Evolutionary conservation across 2,113 vertebrate species (phyloP).

Genomic region (Rutilus rutilus): DNA sequence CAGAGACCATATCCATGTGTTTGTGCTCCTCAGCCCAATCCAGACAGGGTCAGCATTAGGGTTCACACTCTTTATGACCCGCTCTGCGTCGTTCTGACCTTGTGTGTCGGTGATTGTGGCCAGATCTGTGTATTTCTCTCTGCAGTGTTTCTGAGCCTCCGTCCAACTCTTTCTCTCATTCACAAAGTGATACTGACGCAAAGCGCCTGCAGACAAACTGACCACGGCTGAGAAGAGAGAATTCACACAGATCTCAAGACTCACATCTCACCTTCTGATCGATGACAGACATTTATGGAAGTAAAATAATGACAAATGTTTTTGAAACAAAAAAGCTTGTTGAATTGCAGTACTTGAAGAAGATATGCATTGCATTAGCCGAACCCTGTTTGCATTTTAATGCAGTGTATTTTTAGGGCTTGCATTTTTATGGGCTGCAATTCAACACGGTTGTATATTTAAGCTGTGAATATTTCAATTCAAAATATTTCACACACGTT

Average conservation of each 20-base stretch:
- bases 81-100: neutral
- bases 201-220: neutral
- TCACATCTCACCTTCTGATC: neutral
- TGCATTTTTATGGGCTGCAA: no score
- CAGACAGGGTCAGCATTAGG: fast-evolving
- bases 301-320: no score
- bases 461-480: no score
- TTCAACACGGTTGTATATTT: no score
- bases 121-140: conserved; percentile 18
- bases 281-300: no score
- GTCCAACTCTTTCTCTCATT: neutral
- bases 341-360: no score
- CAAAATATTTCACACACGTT: no score
- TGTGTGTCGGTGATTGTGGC: neutral
- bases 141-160: neutral
- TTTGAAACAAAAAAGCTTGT: no score
- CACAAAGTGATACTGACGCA: conserved; percentile 16
- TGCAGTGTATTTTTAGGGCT: no score
- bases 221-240: neutral
- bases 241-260: neutral
- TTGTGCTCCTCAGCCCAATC: neutral
- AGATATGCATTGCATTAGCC: no score
- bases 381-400: no score
- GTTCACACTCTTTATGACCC: neutral
- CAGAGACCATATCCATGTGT: conserved; percentile 14